Percentiles rank a stretch among this genome's conserved stretches.
These are phyloP conservation scores for Orthosia cruda DNA, from an alignment of 2,888 invertebrate species.

Conservation along the genomic window DNA sequence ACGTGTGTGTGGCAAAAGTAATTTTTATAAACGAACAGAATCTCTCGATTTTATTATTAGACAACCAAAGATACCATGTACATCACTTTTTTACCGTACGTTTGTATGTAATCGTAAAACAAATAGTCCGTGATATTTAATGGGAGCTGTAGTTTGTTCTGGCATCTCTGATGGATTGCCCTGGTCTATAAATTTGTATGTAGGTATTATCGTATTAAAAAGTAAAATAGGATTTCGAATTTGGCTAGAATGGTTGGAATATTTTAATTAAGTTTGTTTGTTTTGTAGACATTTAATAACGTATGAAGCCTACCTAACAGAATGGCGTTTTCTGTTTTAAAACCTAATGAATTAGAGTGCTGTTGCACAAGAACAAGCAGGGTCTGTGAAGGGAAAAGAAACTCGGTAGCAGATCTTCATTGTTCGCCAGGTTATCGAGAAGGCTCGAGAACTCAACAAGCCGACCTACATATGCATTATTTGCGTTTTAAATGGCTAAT, in stretches of 20 bases:
- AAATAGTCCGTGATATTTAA: constrained; percentile 59
- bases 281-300: neutral
- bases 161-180: constrained; percentile 54
- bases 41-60: too few relatives aligned
- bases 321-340: neutral
- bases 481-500: too few relatives aligned
- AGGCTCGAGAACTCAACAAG: too few relatives aligned
- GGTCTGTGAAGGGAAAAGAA: too few relatives aligned
- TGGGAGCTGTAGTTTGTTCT: constrained; percentile 56
- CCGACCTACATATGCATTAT: too few relatives aligned
- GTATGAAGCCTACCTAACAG: neutral
- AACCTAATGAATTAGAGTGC: too few relatives aligned
- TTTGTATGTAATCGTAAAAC: constrained; percentile 52
- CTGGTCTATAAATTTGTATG: constrained; percentile 5
- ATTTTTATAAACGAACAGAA: constrained; percentile 9
- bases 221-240: constrained; percentile 18
- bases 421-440: too few relatives aligned
- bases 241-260: neutral
- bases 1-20: too few relatives aligned
- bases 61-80: neutral
- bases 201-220: constrained; percentile 20
- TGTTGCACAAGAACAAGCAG: too few relatives aligned
- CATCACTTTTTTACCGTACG: constrained; percentile 43
- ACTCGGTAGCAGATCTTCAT: too few relatives aligned
- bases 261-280: constrained; percentile 1